Evolutionary conservation across 2,797 vertebrate species (phyloP), one percentile per base, ranked within the genome.

Genomic region (Chelidonichthys spinosus): DNA sequence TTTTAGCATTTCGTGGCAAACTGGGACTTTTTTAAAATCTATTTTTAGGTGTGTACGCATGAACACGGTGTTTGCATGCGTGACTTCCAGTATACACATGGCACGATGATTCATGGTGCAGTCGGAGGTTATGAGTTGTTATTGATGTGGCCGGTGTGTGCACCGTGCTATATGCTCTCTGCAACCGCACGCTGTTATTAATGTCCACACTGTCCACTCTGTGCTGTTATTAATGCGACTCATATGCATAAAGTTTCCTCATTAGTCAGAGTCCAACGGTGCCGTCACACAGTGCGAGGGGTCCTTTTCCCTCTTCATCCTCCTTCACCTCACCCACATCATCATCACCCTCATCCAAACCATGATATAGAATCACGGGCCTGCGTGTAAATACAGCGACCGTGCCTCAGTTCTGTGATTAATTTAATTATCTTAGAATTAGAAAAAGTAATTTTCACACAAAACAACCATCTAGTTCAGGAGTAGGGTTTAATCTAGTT

Each of bases 181-280:
- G 84, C 81, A 75, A 82, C 82, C 78, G 80, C 74, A 78, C 66
- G 44, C 63, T 70, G 77, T 91, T 91, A 93, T 92, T 92, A 90
- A 90, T 91, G 87, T 87, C 85, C 84, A 78, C 80, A 59, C 70
- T 85, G 88, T 85, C 85, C 87, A 90, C 75, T 87, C 84, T 78
- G 69, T 77, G 81, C 78, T 44, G 86, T 94, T 94, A 94, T 94
- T 94, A 93, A 94, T 94, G 93, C 86, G 90, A 90, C 85, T 92
- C 86, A 90, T 91, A 92, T 92, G 85, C 91, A 93, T 92, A 90
- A 86, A 83, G 87, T 83, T 89, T 89, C 85, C 86, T 87, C 90
- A 93, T 95, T 94, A 94, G 92, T 94, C 91, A 92, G 92, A 88
- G 90, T 91, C 78, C 60, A 84, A 86, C 85, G 87, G 84, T 66